These are phyloP conservation scores for Protophormia terraenovae DNA, from an alignment of 2,888 invertebrate genomes.

Conservation along the genomic window DNA sequence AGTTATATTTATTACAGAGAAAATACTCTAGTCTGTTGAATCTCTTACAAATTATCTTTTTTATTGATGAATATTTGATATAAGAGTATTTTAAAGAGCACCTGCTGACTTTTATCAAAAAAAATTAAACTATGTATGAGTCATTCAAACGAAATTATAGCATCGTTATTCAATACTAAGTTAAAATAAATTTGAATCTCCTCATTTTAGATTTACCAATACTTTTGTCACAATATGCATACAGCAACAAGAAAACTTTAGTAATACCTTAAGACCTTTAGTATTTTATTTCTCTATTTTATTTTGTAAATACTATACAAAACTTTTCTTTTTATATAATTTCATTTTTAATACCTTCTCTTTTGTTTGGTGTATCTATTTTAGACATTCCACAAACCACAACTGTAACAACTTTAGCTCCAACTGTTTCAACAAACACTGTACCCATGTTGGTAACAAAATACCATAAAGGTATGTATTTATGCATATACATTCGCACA, in stretches of 20 bases:
- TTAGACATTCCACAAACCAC: conserved; percentile 81
- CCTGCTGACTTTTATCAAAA: no score
- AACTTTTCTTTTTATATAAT: background rate
- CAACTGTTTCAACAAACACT: conserved; percentile 79
- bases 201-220: background rate
- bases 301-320: background rate
- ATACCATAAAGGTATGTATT: conserved; percentile 79
- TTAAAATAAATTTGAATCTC: background rate
- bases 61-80: no score
- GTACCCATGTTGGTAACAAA: conserved; percentile 78
- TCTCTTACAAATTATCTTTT: no score
- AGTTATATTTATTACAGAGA: no score
- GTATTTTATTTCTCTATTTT: background rate
- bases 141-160: no score
- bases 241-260: background rate
- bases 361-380: conserved; percentile 54
- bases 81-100: no score
- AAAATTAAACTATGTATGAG: no score
- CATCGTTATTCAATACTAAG: no score
- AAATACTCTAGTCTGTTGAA: no score
- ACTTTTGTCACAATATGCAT: background rate
- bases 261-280: background rate
- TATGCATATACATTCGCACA: background rate
- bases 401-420: conserved; percentile 80
- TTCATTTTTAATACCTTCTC: background rate